phyloP scores from a whole-genome alignment of 2,888 invertebrate genomes.

The Heliconius aoede region DNA sequence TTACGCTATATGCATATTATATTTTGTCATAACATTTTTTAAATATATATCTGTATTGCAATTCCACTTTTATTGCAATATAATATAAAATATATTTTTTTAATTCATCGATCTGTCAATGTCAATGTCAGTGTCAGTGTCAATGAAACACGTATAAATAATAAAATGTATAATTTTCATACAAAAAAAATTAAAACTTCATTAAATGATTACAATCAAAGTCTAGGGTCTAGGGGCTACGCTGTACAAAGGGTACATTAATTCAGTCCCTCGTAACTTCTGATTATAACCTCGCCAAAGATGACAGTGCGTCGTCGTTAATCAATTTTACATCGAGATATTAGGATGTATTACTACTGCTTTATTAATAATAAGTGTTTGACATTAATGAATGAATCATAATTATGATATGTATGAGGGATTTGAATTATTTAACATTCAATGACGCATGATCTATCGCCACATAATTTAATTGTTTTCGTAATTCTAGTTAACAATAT shows the following conservation, averaged over 20 bases:
- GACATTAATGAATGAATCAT: slow-evolving; percentile 19
- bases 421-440: background rate
- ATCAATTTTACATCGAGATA: slow-evolving; percentile 25
- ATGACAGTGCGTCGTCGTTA: slow-evolving; percentile 27
- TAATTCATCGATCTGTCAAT: too few species aligned
- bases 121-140: too few species aligned
- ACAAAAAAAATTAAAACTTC: background rate
- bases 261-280: slow-evolving; percentile 27
- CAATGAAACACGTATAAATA: too few species aligned
- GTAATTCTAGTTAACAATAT: background rate
- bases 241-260: slow-evolving; percentile 17
- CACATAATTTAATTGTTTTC: background rate
- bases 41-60: background rate
- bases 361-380: slow-evolving; percentile 13
- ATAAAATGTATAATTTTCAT: background rate
- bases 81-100: background rate
- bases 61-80: background rate
- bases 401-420: slow-evolving; percentile 10
- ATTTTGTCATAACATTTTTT: background rate
- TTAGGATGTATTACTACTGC: slow-evolving; percentile 27
- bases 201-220: slow-evolving; percentile 12
- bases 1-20: background rate
- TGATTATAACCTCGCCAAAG: slow-evolving; percentile 25
- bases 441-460: background rate
- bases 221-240: background rate